phyloP scores from a whole-genome alignment of 1,140 invertebrate genomes.

The Drosophila littoralis region DNA sequence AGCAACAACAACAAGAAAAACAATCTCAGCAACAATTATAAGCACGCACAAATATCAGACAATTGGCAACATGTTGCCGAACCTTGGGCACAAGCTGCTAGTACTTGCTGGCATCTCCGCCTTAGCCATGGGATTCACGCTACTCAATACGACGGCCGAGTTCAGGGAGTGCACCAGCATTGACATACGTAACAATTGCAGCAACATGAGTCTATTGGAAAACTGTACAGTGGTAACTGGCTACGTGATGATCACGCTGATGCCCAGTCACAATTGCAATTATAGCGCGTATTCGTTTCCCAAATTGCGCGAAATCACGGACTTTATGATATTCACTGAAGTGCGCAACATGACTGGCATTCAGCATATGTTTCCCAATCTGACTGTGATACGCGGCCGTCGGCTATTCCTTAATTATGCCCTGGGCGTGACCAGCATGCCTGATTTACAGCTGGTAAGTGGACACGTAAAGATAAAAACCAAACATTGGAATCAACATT shows the following conservation, averaged over 20 bases:
- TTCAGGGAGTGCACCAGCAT: constrained; percentile 88
- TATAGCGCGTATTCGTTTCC: constrained; percentile 55
- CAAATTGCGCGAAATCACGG: constrained; percentile 86
- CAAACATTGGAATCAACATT: no score
- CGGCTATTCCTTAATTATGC: constrained; percentile 94
- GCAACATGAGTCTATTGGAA: constrained; percentile 88
- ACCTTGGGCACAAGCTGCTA: constrained; percentile 31
- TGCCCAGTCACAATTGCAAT: constrained; percentile 44
- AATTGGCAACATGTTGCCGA: constrained; percentile 50
- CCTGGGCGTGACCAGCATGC: constrained; percentile 87
- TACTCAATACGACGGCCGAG: background rate
- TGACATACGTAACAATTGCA: constrained; percentile 92
- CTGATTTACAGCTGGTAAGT: constrained; percentile 62
- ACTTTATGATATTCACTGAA: constrained; percentile 87
- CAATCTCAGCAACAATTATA: constrained; percentile 32
- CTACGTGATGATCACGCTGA: constrained; percentile 86
- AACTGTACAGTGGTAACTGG: constrained; percentile 95
- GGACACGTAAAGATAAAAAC: no score
- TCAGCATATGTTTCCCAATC: constrained; percentile 94
- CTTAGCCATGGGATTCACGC: background rate
- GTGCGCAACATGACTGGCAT: constrained; percentile 92
- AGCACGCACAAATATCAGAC: constrained; percentile 15
- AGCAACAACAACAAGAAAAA: constrained; percentile 19
- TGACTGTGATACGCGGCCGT: constrained; percentile 96
- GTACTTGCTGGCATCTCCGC: constrained; percentile 4